Evolutionary conservation across 2,888 invertebrate genomes (phyloP).

Genomic region (Lucinisca nassula): DNA sequence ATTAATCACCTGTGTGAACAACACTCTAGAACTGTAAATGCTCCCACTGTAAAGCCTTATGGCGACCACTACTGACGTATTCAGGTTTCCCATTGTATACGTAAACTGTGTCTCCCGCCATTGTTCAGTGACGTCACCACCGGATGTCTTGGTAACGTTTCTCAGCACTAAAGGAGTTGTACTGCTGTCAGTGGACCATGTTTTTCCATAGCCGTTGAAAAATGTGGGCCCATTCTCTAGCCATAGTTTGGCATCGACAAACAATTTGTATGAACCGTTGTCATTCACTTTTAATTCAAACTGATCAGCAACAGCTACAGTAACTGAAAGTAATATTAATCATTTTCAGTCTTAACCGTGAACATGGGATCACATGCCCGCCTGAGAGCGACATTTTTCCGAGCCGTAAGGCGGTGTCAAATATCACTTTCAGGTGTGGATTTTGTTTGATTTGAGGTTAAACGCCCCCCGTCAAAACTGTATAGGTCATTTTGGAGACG

Average conservation of each 20-base stretch:
- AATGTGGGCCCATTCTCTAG: slow-evolving; percentile 62
- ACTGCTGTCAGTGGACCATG: slow-evolving; percentile 26
- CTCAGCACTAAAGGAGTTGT: not conserved
- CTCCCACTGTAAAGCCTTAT: slow-evolving; percentile 6
- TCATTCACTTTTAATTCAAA: not conserved
- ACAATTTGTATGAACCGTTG: slow-evolving; percentile 46
- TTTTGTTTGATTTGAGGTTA: too few relatives aligned
- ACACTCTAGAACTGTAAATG: not conserved
- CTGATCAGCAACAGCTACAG: not conserved
- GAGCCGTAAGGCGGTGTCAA: too few relatives aligned
- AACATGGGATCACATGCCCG: too few relatives aligned
- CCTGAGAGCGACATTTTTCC: too few relatives aligned
- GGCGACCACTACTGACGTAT: not conserved
- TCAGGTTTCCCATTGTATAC: slow-evolving; percentile 15
- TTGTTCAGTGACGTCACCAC: not conserved
- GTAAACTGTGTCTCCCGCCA: slow-evolving; percentile 39
- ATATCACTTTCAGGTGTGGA: too few relatives aligned
- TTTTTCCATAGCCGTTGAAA: slow-evolving; percentile 62
- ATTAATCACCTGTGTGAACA: slow-evolving; percentile 51
- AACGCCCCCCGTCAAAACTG: too few relatives aligned
- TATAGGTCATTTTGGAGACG: too few relatives aligned
- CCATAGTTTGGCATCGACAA: slow-evolving; percentile 54
- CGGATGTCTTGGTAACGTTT: not conserved
- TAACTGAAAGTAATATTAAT: too few relatives aligned
- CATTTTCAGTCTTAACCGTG: too few relatives aligned